Percentiles rank a stretch among this genome's conserved stretches.
Evolutionary conservation across 2,113 vertebrate species (phyloP).

Genomic region (Catharus bicknelli): DNA sequence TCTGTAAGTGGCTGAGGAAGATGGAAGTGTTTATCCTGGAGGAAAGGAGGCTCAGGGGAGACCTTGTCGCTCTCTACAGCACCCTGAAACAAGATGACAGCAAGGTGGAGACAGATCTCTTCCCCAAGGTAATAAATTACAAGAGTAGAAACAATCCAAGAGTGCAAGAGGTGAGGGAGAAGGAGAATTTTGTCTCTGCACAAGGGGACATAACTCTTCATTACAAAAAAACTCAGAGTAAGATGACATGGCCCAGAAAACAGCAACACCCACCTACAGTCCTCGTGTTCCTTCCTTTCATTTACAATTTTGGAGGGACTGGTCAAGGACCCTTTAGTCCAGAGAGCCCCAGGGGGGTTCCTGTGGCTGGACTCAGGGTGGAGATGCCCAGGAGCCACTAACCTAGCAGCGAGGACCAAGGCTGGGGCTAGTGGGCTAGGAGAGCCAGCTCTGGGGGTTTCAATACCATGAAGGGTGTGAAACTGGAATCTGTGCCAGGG

Average conservation of each 20-base stretch:
- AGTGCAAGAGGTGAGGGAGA: not conserved
- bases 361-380: not conserved
- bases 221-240: not conserved
- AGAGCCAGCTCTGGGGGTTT: not conserved
- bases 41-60: not conserved
- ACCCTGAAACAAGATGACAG: not conserved
- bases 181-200: not conserved
- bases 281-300: not conserved
- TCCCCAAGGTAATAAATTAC: not conserved
- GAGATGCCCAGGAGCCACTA: too few relatives aligned
- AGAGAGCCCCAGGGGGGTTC: not conserved
- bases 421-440: not conserved
- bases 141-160: not conserved
- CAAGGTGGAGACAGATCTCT: not conserved
- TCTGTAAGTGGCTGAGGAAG: not conserved
- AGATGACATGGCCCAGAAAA: accelerated
- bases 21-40: not conserved
- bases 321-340: not conserved
- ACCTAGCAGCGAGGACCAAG: not conserved
- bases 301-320: not conserved
- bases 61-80: accelerated
- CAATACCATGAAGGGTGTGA: accelerated
- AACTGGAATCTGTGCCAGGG: not conserved
- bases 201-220: not conserved
- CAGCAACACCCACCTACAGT: not conserved